Base-by-base conservation (phyloP, 2,888 invertebrate genomes). In the Panorpa germanica region DNA sequence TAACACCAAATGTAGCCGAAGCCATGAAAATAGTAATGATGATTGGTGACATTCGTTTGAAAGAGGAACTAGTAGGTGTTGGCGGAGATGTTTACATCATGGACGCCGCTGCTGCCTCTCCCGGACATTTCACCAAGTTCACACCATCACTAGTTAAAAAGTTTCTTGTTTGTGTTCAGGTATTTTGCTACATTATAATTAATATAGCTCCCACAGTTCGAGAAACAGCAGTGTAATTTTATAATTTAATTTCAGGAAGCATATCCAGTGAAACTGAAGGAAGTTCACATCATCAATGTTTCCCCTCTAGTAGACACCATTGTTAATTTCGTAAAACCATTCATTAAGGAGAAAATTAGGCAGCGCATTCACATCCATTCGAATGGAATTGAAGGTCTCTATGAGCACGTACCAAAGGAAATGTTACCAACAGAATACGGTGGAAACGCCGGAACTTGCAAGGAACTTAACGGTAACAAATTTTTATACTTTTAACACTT, bases 261-360 rank as follows among this genome's bases (percentile, higher is more conserved):
- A 4, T 85, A 83, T 50, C 83, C 83, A 4, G 83, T 83, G 0
- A 83, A 82, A 50, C 59, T 83, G 43, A 83, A 83, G 53, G 78
- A 81, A 53, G 78, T 83, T 16, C 83, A 85, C 46, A 74, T 83
- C 2, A 69, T 85, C 44, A 83, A 85, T 47, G 72, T 78, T 4
- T 80, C 80, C 2, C 78, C 83, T 0, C 51, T 83, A 20, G 77
- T 83, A 18, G 82, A 83, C 47, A 81, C 80, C 36, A 82, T 83
- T 38, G 70, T 81, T 41, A 77, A 73, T 47, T 81, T 83, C 50
- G 80, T 81, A 13, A 81, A 80, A 48, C 83, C 83, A 1, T 81
- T 83, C 57, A 59, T 85, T 38, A 82, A 81, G 54, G 83, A 85
- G 48, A 85, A 85, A 62, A 80, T 83, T 43, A 68, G 73, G 45